Evolutionary conservation across 2,797 vertebrate genomes (phyloP).

Genomic region (Propithecus deckenii): DNA sequence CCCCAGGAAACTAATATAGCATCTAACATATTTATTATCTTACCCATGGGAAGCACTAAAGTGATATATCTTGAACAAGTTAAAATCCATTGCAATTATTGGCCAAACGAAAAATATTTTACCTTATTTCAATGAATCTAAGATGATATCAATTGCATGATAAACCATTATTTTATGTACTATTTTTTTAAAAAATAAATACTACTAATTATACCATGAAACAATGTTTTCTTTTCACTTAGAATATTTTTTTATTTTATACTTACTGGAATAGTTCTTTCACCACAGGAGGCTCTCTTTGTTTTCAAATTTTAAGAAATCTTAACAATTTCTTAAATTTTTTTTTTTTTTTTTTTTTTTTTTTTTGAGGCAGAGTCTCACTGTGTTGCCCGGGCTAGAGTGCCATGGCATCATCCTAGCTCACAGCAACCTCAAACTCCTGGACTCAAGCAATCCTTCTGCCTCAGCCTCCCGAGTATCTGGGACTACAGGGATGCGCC

Average conservation of each 20-base stretch:
- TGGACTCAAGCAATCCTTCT: too few relatives aligned
- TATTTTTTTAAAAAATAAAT: not conserved
- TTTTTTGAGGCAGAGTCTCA: too few relatives aligned
- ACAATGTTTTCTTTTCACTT: not conserved
- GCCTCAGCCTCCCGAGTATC: too few relatives aligned
- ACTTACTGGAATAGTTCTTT: not conserved
- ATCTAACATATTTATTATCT: not conserved
- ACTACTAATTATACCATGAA: not conserved
- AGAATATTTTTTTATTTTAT: not conserved
- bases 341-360: not conserved
- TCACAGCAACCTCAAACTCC: too few relatives aligned
- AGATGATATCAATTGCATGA: not conserved
- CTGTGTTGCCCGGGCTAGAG: too few relatives aligned
- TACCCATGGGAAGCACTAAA: not conserved
- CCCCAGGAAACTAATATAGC: not conserved
- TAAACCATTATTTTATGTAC: not conserved
- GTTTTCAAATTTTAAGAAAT: not conserved
- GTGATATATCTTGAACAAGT: not conserved
- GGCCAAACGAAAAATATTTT: not conserved
- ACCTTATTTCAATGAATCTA: not conserved
- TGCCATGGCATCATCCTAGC: too few relatives aligned
- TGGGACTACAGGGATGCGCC: too few relatives aligned
- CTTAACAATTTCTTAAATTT: not conserved
- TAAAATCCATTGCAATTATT: not conserved
- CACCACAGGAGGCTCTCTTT: not conserved